Base-by-base conservation (phyloP, 1,140 invertebrate genomes). In the Sitodiplosis mosellana region DNA sequence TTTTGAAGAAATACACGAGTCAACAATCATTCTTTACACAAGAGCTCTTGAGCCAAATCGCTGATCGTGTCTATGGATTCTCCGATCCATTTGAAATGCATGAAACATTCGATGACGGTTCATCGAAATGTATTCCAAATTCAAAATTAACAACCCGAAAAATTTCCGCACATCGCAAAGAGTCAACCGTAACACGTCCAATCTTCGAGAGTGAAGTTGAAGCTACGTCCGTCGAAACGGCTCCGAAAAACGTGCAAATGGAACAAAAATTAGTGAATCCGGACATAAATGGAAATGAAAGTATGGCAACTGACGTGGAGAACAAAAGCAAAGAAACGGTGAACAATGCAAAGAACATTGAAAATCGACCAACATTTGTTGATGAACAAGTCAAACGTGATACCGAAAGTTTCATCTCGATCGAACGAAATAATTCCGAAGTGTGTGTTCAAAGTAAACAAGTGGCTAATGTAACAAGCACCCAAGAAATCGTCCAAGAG, bases 61-160 rank as follows among this genome's bases (percentile, higher is more conserved):
- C 22, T 2, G 12, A 33, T 45, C 14, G 18, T 18, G 43, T 45
- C 2, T 45, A 45, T 33, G 43, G 12, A 11, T 45, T 27, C n/a
- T 6, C 2, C 2, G 22, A 11, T 12, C 11, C 17, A 21, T 12
- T 18, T 5, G 18, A 18, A 4, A 15, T 40, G 37, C 3, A 40
- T 12, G 18, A 12, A 17, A 4, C 10, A 18, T 22, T 20, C 17
- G 27, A 45, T 17, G 43, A 45, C 33, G 43, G 43, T 45, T 45
- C 43, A n/a, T 4, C 2, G 5, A 17, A 45, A 7, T 19, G 21
- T 22, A 17, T 12, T 2, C 43, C 43, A 7, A 22, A 15, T 27
- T 45, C 43, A 45, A 45, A 33, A 45, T 14, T 45, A 15, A 17
- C 43, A n/a, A 27, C 43, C 2, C 10, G 43, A 45, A 45, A 45